These are phyloP conservation scores for Antheraea mylitta DNA, from an alignment of 1,140 invertebrate species.

Conservation along the genomic window DNA sequence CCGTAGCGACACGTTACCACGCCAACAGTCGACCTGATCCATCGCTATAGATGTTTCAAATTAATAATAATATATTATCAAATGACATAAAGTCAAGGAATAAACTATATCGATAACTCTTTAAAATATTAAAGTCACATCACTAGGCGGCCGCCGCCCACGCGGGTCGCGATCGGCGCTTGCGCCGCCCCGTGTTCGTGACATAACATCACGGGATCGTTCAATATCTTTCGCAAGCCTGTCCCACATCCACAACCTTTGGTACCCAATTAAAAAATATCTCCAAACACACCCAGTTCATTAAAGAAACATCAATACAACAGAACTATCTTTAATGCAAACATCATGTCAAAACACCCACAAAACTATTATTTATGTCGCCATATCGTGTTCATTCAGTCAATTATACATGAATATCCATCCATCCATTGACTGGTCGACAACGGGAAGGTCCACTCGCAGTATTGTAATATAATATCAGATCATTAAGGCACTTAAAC, in stretches of 20 bases:
- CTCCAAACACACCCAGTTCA: slow-evolving; percentile 19
- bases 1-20: too few relatives aligned
- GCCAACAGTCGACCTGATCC: too few relatives aligned
- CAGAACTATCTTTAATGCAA: slow-evolving; percentile 20
- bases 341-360: slow-evolving; percentile 19
- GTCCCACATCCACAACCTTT: slow-evolving; percentile 54
- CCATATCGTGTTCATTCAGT: slow-evolving; percentile 41
- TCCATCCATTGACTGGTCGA: slow-evolving; percentile 49
- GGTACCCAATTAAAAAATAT: slow-evolving; percentile 22
- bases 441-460: slow-evolving; percentile 50
- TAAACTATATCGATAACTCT: not conserved
- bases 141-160: slow-evolving; percentile 57
- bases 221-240: slow-evolving; percentile 68
- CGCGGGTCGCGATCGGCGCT: slow-evolving; percentile 61
- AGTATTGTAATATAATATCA: slow-evolving; percentile 75
- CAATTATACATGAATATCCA: slow-evolving; percentile 43
- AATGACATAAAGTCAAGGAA: too few relatives aligned
- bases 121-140: slow-evolving; percentile 19
- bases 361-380: slow-evolving; percentile 48
- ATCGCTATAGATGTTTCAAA: too few relatives aligned
- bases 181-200: slow-evolving; percentile 59
- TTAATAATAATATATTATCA: too few relatives aligned
- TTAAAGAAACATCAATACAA: slow-evolving; percentile 26
- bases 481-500: slow-evolving; percentile 70
- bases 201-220: slow-evolving; percentile 64